phyloP scores from a whole-genome alignment of 2,797 vertebrate species.

The Pseudochromis fuscus region DNA sequence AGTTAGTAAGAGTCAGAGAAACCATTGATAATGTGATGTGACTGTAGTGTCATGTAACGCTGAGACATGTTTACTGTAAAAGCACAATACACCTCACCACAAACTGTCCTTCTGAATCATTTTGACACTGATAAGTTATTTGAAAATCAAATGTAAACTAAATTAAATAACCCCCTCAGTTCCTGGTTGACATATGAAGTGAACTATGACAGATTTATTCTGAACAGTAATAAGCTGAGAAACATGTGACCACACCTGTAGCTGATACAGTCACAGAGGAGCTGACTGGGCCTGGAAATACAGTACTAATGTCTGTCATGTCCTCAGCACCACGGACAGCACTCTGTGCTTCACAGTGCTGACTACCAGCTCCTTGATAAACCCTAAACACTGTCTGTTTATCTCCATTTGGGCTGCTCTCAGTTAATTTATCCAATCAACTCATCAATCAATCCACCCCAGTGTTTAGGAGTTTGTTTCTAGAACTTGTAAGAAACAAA shows the following conservation, averaged over 20 bases:
- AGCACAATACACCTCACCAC: background rate
- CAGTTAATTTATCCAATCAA: constrained; percentile 30
- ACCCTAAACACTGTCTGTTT: constrained; percentile 20
- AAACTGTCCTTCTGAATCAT: too few species aligned
- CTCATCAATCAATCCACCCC: constrained; percentile 17
- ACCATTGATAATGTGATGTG: background rate
- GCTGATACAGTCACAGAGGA: background rate
- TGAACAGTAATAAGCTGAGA: background rate
- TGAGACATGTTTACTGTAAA: background rate
- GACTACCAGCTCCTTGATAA: constrained; percentile 17
- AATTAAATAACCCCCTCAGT: too few species aligned
- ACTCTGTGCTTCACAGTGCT: constrained; percentile 10
- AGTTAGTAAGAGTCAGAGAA: too few species aligned
- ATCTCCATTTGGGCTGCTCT: constrained; percentile 14
- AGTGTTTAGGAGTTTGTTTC: background rate
- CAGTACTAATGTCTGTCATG: background rate
- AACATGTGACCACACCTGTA: constrained; percentile 1
- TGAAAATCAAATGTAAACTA: too few species aligned
- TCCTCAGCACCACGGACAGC: constrained; percentile 68
- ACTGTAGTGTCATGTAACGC: background rate
- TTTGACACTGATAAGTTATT: too few species aligned
- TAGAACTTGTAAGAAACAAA: background rate
- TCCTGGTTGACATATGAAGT: background rate
- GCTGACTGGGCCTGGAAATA: background rate
- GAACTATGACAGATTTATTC: background rate